phyloP scores from a whole-genome alignment of 2,797 vertebrate species.

The Balearica regulorum region DNA sequence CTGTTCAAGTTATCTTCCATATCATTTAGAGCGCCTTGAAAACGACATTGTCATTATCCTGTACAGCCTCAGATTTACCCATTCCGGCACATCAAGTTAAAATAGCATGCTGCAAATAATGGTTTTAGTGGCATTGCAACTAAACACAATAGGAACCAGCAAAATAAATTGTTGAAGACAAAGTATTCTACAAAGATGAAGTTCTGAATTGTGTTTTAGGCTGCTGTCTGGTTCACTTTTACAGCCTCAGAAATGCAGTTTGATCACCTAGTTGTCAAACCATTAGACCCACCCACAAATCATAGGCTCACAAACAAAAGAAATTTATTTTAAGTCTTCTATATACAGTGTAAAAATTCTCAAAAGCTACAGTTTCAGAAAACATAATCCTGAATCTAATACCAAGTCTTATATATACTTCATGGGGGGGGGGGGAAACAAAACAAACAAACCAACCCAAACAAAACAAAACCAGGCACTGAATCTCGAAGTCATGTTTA shows the following conservation, averaged over 20 bases:
- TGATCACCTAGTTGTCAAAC: background rate
- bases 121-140: background rate
- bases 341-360: background rate
- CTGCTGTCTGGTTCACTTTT: background rate
- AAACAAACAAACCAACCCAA: background rate
- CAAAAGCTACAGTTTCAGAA: background rate
- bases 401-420: background rate
- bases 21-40: conserved; percentile 6
- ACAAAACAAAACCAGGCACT: background rate
- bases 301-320: background rate
- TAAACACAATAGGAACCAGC: background rate
- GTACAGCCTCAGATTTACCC: background rate
- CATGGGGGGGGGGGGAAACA: background rate
- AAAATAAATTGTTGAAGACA: background rate
- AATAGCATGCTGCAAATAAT: background rate
- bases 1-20: conserved; percentile 41
- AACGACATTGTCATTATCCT: conserved; percentile 10
- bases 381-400: background rate
- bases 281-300: background rate
- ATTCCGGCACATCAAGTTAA: background rate
- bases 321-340: background rate
- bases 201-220: background rate
- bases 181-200: background rate
- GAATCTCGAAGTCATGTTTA: background rate
- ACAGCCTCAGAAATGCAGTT: background rate